Conservation (phyloP, 2,888 invertebrate genomes). For the Ophion ventricosus region DNA sequence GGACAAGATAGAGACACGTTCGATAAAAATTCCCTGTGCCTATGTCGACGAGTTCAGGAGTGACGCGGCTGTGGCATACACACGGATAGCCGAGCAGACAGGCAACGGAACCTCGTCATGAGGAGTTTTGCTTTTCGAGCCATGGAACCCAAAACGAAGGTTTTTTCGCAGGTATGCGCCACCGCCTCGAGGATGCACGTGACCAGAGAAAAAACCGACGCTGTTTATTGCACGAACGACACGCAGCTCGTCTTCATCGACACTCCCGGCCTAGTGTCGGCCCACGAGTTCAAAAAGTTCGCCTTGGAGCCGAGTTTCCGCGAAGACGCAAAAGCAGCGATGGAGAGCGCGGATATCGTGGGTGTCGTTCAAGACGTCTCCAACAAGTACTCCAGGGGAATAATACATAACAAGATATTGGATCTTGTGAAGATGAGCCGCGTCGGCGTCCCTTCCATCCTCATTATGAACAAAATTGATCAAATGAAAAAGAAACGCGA, state of each 20-base stretch:
- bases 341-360: conserved; percentile 90
- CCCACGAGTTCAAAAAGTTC: conserved; percentile 87
- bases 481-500: conserved; percentile 87
- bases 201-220: conserved; percentile 89
- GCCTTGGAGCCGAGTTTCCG: conserved; percentile 86
- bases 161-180: conserved; percentile 89
- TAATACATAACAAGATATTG: conserved; percentile 88
- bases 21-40: no score
- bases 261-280: conserved; percentile 94
- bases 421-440: conserved; percentile 85
- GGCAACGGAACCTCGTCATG: background rate
- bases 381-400: conserved; percentile 88
- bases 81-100: no score
- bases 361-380: conserved; percentile 94
- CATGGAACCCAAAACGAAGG: background rate
- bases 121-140: background rate
- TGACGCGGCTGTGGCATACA: no score
- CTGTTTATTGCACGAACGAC: conserved; percentile 89
- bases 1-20: no score
- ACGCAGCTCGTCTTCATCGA: conserved; percentile 96
- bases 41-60: no score
- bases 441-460: conserved; percentile 87
- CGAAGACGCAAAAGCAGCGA: conserved; percentile 86
- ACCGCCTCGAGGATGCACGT: conserved; percentile 97
- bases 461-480: conserved; percentile 95